Evolutionary conservation across 2,888 invertebrate species (phyloP), one percentile per base, ranked within the genome.

Genomic region (Drosophila dives): DNA sequence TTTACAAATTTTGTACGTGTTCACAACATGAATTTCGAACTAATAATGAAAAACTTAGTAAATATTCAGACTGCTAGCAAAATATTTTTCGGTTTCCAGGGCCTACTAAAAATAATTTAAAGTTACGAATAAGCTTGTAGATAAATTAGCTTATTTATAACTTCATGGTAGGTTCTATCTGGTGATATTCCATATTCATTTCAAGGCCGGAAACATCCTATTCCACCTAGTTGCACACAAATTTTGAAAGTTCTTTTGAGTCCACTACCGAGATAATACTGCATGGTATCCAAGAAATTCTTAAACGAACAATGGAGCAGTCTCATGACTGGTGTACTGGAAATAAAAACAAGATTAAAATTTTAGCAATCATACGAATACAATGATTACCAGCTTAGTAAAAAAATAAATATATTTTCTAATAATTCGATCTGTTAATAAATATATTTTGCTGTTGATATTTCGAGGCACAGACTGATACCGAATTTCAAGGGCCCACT

Each of bases 1-100:
- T 71, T 40, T 42, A 55, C 20, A 36, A 50, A 58, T 67, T 53
- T 36, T 32, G 12, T 40, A 63, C 42, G 59, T 83, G 82, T 59
- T 50, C 8, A 77, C 80, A 61, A 60, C 54, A 77, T 63, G 62
- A 80, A 80, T 36, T 49, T 56, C 0, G 32, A 63, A 65, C 53
- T 3, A 54, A 10, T 10, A 73, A 42, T 79, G 50, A 55, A 17
- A 11, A 29, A 5, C 2, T 17, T 2, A 0, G 36, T 2, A 12
- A 45, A 23, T 7, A 7, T 29, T 3, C 2, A 15, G 2, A 26
- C 20, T 15, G 15, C 7, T 0, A 10, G 4, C 15, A 59, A n/a
- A 17, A 15, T 8, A 10, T 48, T 7, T 10, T 32, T 6, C 3
- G 0, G 0, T 3, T 58, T 42, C 3, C 58, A 64, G 12, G n/a